A percentile compares a stretch with the other conserved stretches of the same genome.
These are phyloP conservation scores for Scolanthus callimorphus DNA, from an alignment of 92 coral and sea anemone species.

Conservation along the genomic window DNA sequence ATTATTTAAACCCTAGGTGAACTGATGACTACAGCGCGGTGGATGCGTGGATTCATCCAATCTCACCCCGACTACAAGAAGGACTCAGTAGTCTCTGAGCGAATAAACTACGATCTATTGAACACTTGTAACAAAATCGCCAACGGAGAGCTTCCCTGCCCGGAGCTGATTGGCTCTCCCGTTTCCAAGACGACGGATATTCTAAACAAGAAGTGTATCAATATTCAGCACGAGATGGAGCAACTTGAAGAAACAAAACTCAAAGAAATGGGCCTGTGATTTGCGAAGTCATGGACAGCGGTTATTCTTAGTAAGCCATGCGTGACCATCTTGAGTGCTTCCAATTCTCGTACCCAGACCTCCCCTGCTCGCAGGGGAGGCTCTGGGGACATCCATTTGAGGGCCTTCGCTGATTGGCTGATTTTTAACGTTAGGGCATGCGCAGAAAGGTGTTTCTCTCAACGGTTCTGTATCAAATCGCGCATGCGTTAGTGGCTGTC, in stretches of 20 bases:
- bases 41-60: slow-evolving; percentile 86
- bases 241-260: slow-evolving; percentile 34
- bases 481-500: too few species aligned
- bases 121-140: slow-evolving; percentile 76
- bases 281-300: not conserved
- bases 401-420: too few species aligned
- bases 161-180: slow-evolving; percentile 79
- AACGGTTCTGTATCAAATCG: too few species aligned
- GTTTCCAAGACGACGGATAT: slow-evolving; percentile 70
- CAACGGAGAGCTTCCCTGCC: slow-evolving; percentile 64
- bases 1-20: too few species aligned
- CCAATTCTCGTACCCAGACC: too few species aligned
- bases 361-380: too few species aligned
- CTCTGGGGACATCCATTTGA: too few species aligned
- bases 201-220: slow-evolving; percentile 61
- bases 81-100: slow-evolving; percentile 85
- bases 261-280: slow-evolving; percentile 21
- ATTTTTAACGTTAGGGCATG: too few species aligned
- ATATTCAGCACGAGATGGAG: slow-evolving; percentile 61
- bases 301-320: not conserved
- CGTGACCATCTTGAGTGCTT: too few species aligned
- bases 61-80: slow-evolving; percentile 81
- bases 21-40: slow-evolving; percentile 94
- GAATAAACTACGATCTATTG: slow-evolving; percentile 83
- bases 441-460: too few species aligned